Base-by-base conservation (phyloP, 2,888 invertebrate genomes). In the Monoplex corrugatus region DNA sequence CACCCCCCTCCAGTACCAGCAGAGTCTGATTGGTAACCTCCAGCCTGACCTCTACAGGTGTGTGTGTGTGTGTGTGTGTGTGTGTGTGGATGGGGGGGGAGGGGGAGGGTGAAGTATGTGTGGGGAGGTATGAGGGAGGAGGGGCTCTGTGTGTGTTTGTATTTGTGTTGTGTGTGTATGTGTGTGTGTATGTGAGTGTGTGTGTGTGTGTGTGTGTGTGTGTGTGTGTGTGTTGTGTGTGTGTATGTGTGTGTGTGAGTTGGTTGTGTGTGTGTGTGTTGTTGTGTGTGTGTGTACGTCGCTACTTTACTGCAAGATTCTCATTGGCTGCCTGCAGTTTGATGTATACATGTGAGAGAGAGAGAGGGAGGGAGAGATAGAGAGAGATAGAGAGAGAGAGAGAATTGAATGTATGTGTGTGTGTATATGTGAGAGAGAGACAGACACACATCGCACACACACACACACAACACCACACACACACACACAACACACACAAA, bases 11-110 rank as follows among this genome's bases (percentile, higher is more conserved):
- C 91, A 91, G 72, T 90, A 90, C 57, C 92, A 92, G 40, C 90
- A 91, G 38, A 86, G 87, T 44, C 87, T 91, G 16, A 86, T 92
- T 5, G 92, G 92, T 28, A 68, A 89, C 32, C 83, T 93, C 35
- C 91, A 91, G 87, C 93, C 93, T n/a, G 92, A 93, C 44, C 89
- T 93, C 6, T 94, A 93, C 89, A 92, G 91, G 93, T 93, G 28
- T 2, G 80, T 19, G 35, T 43, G n/a, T 83, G 43, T 84, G 35
- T 45, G 32, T 80, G 40, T 80, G 40, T 80, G 40, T 80, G 40
- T 80, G 40, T 35, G 40, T 80, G 40, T 80, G 40, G 28, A 5
- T 68, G 68, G 16, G 68, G n/a, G 68, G 68, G 8, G 68, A 5
- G 8, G 68, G 5, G 10, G 68, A 28, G 68, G 16, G 68, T 68